Evolutionary conservation across 2,888 invertebrate genomes (phyloP), one percentile per base, ranked within the genome.

Genomic region (Punctoribates punctum): DNA sequence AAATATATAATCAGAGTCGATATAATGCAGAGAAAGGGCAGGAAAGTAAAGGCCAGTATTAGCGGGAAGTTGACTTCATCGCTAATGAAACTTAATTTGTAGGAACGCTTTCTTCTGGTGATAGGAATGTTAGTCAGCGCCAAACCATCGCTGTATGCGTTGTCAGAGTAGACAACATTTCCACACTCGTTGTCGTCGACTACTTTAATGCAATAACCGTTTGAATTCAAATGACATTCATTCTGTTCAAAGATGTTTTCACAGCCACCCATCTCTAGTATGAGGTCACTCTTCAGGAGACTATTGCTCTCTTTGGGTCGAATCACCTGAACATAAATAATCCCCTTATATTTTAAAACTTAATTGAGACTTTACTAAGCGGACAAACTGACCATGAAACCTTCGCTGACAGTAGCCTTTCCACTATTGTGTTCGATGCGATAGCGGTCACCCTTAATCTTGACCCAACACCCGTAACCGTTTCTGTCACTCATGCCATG

Each of bases 371-470:
- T n/a, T n/a, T n/a, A n/a, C n/a, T n/a, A n/a, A 57, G n/a, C 15
- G 3, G 3, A 3, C 5, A 48, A 48, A 42, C 42, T 42, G 1
- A 67, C 65, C 65, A 67, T 67, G n/a, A 67, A 67, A 11, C 65
- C 65, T 67, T 67, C 65, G 11, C 65, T 67, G 1, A 67, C 65
- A 4, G 34, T 34, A 1, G 65, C 29, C 27, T 27, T 38, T 60
- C 74, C 74, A 11, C 20, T n/a, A 38, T 74, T 74, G 20, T 38
- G 8, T 60, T 73, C 73, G 20, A 73, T 73, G 13, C 34, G 29
- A 54, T 60, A 73, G 1, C 38, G 73, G 13, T 74, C 74, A 15
- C 74, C 74, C 34, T 74, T 74, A n/a, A 74, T 29, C 29, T 74
- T 38, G 15, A 74, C 38, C 74, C 74, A 74, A 65, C 62, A 34